phyloP scores from a whole-genome alignment of 2,888 invertebrate genomes.

The Deilephila porcellus region DNA sequence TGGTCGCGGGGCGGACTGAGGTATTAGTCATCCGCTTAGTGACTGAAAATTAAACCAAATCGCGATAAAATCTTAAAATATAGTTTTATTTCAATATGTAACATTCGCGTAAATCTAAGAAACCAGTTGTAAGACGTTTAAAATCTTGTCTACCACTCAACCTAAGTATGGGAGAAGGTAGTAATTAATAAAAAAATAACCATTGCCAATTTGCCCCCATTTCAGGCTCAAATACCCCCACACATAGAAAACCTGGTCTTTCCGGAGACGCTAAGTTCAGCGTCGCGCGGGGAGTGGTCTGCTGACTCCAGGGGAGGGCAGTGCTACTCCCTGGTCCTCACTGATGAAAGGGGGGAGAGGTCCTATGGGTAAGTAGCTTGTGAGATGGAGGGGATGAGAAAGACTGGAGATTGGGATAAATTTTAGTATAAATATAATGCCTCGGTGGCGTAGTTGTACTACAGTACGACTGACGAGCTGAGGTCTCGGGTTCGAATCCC shows the following conservation, averaged over 20 bases:
- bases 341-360: conserved; percentile 89
- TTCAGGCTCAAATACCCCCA: conserved; percentile 85
- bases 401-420: not conserved
- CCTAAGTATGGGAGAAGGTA: not conserved
- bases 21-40: too few relatives aligned
- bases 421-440: not conserved
- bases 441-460: too few relatives aligned
- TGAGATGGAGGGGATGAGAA: not conserved
- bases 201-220: conserved; percentile 27
- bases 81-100: too few relatives aligned
- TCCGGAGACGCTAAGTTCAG: conserved; percentile 88
- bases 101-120: too few relatives aligned
- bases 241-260: conserved; percentile 90
- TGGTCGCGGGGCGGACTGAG: too few relatives aligned
- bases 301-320: conserved; percentile 76
- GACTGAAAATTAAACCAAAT: too few relatives aligned
- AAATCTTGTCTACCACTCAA: too few relatives aligned
- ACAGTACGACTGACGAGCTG: too few relatives aligned
- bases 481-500: too few relatives aligned
- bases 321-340: conserved; percentile 90
- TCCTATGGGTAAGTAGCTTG: conserved; percentile 76
- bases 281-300: conserved; percentile 64
- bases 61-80: too few relatives aligned
- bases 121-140: too few relatives aligned
- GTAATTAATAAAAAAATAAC: not conserved